These are phyloP conservation scores for Steromphala cineraria DNA, from an alignment of 2,888 invertebrate species.

Conservation along the genomic window DNA sequence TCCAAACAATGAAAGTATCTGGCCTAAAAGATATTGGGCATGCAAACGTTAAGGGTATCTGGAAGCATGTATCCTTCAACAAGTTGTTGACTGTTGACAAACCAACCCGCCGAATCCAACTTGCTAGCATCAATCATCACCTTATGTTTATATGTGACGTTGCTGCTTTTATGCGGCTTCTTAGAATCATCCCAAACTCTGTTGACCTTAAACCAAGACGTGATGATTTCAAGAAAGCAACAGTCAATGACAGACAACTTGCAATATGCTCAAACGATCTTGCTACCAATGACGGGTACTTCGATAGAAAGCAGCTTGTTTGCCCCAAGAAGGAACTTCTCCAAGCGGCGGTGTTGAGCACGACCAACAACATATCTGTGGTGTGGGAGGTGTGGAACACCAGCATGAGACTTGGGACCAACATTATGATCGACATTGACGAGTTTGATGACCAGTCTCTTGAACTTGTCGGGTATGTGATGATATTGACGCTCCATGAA, in stretches of 20 bases:
- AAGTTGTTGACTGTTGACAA: background rate
- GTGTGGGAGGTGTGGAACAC: background rate
- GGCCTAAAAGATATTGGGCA: background rate
- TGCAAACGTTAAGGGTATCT: background rate
- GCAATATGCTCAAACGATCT: background rate
- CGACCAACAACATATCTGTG: background rate
- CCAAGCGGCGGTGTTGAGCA: background rate
- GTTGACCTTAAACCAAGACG: background rate
- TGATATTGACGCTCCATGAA: background rate
- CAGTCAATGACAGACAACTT: background rate
- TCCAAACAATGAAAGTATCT: background rate
- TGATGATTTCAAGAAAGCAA: background rate
- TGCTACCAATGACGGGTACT: background rate
- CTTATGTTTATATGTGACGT: background rate
- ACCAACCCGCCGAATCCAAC: background rate
- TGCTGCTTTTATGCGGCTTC: background rate
- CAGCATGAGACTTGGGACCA: background rate
- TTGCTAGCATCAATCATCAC: background rate
- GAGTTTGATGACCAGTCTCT: background rate
- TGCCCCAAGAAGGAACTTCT: background rate
- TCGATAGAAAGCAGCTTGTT: background rate
- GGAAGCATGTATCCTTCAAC: slow-evolving; percentile 9
- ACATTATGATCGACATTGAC: background rate
- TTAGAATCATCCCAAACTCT: background rate
- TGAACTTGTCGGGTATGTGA: background rate